Conservation (phyloP, 2,888 invertebrate species). For the Andrena marginata region DNA sequence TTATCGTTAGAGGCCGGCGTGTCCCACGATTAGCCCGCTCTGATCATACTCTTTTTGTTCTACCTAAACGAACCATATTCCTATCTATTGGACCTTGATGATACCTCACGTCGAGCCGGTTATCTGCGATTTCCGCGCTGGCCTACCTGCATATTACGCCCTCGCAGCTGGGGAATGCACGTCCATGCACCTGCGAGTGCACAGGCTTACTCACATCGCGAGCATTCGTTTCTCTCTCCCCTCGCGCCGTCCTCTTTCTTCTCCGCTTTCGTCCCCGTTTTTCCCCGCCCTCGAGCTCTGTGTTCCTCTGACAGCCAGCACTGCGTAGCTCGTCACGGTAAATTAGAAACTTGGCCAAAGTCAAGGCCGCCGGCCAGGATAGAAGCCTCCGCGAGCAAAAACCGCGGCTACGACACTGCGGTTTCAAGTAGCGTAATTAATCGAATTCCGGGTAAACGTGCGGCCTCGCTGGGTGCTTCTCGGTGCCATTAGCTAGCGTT, state of each 20-base stretch:
- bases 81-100: slow-evolving; percentile 67
- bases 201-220: slow-evolving; percentile 61
- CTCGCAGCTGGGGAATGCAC: slow-evolving; percentile 58
- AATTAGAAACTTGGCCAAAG: background rate
- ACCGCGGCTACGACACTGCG: slow-evolving; percentile 23
- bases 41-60: slow-evolving; percentile 64
- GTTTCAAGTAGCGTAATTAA: slow-evolving; percentile 23
- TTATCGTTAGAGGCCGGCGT: slow-evolving; percentile 45
- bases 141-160: slow-evolving; percentile 68
- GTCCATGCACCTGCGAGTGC: slow-evolving; percentile 62
- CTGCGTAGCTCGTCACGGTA: background rate
- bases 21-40: slow-evolving; percentile 54
- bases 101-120: slow-evolving; percentile 60
- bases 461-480: slow-evolving; percentile 6
- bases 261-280: background rate
- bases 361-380: slow-evolving; percentile 17
- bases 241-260: background rate
- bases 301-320: too few relatives aligned
- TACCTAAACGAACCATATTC: slow-evolving; percentile 55
- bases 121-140: slow-evolving; percentile 65
- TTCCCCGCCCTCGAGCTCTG: background rate
- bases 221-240: slow-evolving; percentile 11
- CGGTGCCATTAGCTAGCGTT: too few relatives aligned
- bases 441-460: slow-evolving; percentile 20
- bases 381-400: slow-evolving; percentile 2